Evolutionary conservation across 2,797 vertebrate species (phyloP).

Genomic region (Myotis pilosus): DNA sequence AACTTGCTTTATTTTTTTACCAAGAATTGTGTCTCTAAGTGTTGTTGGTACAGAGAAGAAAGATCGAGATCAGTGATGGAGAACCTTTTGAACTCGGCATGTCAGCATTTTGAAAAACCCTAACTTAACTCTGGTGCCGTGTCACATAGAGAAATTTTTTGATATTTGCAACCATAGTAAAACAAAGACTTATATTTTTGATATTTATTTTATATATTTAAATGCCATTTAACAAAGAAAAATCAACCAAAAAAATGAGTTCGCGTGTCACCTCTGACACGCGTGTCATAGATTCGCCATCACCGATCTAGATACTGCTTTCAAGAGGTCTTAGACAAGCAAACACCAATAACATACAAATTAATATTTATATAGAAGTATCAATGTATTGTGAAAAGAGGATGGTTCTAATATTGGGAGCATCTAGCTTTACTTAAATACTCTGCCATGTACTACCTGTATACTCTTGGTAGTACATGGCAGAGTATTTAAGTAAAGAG

Average conservation of each 20-base stretch:
- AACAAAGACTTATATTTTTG: no score
- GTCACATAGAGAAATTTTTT: no score
- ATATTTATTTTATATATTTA: no score
- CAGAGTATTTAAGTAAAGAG: background rate
- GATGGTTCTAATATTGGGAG: background rate
- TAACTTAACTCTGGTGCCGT: no score
- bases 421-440: background rate
- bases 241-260: no score
- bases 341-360: background rate
- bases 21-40: background rate
- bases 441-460: background rate
- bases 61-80: background rate
- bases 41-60: background rate
- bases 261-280: no score
- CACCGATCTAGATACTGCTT: background rate
- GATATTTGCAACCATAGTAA: no score
- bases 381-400: background rate
- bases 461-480: background rate
- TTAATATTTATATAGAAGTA: constrained; percentile 13
- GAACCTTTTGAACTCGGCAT: no score
- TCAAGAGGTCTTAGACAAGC: background rate
- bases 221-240: no score
- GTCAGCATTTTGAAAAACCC: no score
- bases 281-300: no score
- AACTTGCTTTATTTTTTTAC: background rate